Evolutionary conservation across 2,113 vertebrate genomes (phyloP).

Genomic region (Catharus fuscescens): DNA sequence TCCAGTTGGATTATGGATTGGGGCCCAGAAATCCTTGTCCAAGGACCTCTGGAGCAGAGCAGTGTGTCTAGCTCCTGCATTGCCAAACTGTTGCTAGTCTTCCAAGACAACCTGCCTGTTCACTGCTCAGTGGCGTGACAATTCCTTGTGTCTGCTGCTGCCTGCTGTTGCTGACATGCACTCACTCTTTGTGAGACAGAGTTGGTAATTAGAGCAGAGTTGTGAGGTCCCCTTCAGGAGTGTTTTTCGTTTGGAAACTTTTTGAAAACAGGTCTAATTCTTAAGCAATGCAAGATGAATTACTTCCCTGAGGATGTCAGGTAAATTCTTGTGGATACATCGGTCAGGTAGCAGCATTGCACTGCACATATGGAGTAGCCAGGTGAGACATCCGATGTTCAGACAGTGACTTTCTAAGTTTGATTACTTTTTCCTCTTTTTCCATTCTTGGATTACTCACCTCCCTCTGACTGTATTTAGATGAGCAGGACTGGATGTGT

Average conservation of each 20-base stretch:
- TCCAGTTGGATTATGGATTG: accelerated
- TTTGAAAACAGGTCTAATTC: background rate
- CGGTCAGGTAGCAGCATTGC: background rate
- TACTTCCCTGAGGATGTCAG: background rate
- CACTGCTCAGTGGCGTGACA: background rate
- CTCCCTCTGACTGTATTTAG: background rate
- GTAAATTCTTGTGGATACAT: background rate
- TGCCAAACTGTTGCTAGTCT: background rate
- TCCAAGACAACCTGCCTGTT: accelerated
- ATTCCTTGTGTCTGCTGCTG: background rate
- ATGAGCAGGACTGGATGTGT: background rate
- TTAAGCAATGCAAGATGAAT: background rate
- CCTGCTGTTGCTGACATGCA: background rate
- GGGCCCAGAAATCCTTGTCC: background rate
- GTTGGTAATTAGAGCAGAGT: background rate
- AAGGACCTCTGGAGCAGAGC: background rate
- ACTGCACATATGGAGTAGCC: accelerated
- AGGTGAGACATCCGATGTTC: background rate
- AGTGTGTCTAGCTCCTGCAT: background rate
- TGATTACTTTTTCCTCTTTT: background rate
- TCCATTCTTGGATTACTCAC: background rate
- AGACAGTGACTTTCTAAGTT: background rate
- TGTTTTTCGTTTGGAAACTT: background rate
- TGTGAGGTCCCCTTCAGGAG: background rate
- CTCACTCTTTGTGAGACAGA: background rate